Evolutionary conservation across 2,888 invertebrate species (phyloP).

Genomic region (Eupithecia inturbata): DNA sequence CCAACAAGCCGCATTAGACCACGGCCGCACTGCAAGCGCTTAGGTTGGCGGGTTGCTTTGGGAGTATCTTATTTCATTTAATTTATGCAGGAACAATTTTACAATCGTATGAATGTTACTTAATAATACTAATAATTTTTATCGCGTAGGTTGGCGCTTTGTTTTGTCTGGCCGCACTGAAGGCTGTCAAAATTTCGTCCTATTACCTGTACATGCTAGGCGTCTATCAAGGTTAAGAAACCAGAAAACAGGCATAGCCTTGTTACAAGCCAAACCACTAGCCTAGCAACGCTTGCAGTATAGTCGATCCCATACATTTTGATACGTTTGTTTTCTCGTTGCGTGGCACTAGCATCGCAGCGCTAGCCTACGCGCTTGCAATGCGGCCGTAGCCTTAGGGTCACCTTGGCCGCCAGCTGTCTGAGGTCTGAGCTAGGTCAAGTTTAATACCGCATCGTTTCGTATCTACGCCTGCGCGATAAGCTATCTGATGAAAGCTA

Average conservation of each 20-base stretch:
- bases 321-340: no score
- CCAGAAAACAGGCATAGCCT: not conserved
- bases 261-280: no score
- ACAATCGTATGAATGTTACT: no score
- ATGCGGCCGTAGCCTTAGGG: slow-evolving; percentile 22
- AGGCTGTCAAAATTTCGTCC: not conserved
- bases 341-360: not conserved
- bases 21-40: not conserved
- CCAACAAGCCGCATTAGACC: not conserved
- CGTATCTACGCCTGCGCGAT: slow-evolving; percentile 11
- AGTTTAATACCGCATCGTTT: slow-evolving; percentile 47
- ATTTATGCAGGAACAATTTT: no score
- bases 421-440: slow-evolving; percentile 50
- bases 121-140: no score
- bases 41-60: not conserved
- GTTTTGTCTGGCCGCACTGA: not conserved
- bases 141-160: not conserved
- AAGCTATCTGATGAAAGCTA: slow-evolving; percentile 3
- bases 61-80: not conserved
- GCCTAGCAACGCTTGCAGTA: no score
- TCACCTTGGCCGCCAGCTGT: slow-evolving; percentile 39
- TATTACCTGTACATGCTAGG: not conserved
- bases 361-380: not conserved
- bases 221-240: not conserved
- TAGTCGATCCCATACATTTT: no score